Evolutionary conservation across 1,140 invertebrate species (phyloP), one percentile per base, ranked within the genome.

Genomic region (Polypedilum pembai): DNA sequence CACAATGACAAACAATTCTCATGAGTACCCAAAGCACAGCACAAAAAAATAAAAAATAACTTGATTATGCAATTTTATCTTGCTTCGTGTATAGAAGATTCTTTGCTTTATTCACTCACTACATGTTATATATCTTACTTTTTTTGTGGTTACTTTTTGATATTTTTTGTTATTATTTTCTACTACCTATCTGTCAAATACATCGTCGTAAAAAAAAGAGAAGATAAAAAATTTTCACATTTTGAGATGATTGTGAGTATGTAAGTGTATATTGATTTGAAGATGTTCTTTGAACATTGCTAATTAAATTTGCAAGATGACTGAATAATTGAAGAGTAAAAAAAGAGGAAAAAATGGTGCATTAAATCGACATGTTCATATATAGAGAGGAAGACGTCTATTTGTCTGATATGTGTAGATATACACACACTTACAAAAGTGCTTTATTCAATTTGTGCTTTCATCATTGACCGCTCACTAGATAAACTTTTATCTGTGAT

Each of bases 1-100:
- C n/a, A 56, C 45, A 56, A n/a, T 56, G 12, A 56, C 45, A 56
- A 56, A 15, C n/a, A 15, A 56, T 56, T 56, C 45, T 56, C 12
- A n/a, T 56, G 45, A 56, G 45, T 56, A 56, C n/a, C 45, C 12
- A 56, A 56, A 15, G 45, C 45, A 56, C 12, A 56, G 45, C 4
- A 56, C n/a, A 56, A n/a, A 56, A 56, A 33, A n/a, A n/a, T 56
- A 69, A 20, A 69, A 69, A 2, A 18, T 10, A 69, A 69, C 3
- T 69, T 21, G 17, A 18, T 69, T 69, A 69, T 69, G 65, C 65
- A 69, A 69, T 69, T 69, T 69, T 69, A 69, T 69, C 17, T 69
- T 69, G 45, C n/a, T 4, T 56, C 45, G 24, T 33, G 5, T 5
- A 33, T 33, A 33, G 24, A 33, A 33, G 24, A 33, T 33, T 33